Evolutionary conservation across 2,797 vertebrate genomes (phyloP), one percentile per base, ranked within the genome.

Genomic region (Cyclura pinguis): DNA sequence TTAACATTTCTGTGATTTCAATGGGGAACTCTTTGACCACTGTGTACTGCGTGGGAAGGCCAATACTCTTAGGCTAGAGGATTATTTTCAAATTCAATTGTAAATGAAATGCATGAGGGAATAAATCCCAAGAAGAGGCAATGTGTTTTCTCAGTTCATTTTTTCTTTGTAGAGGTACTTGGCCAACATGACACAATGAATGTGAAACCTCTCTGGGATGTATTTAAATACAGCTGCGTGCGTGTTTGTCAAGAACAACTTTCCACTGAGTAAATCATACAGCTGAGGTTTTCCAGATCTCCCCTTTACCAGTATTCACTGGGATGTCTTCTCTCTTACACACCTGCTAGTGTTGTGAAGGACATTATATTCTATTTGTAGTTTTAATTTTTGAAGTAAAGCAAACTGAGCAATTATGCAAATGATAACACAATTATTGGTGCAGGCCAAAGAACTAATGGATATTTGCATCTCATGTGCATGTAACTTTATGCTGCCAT

Each of bases 51-150:
- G 32, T 82, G 24, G 67, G 89, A 86, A 77, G 38, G 42, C 38
- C 55, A 86, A 5, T 82, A n/a, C 29, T 16, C 27, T 84, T 47
- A 35, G 18, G 24, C 24, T 69, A 4, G 42, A 84, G 57, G 92
- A 92, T 47, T 92, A 88, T 67, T 93, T 95, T 91, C 82, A 86
- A 67, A 18, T 89, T 94, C 62, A 90, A 4, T 13, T 88, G 64
- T 73, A 91, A 81, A 76, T 74, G 42, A 50, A 74, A 52, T 69
- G 20, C 67, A 50, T 90, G 89, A 89, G 90, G 69, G 85, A 93
- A 52, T 35, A 91, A 90, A 52, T 42, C 38, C 8, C 83, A 84
- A 86, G 0, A 1, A 35, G 69, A 85, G n/a, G 29, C 18, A 74
- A 42, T 64, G 6, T 76, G 24, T 69, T 77, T 76, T 84, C 38